phyloP scores from a whole-genome alignment of 2,797 vertebrate species.

The Pempheris klunzingeri region DNA sequence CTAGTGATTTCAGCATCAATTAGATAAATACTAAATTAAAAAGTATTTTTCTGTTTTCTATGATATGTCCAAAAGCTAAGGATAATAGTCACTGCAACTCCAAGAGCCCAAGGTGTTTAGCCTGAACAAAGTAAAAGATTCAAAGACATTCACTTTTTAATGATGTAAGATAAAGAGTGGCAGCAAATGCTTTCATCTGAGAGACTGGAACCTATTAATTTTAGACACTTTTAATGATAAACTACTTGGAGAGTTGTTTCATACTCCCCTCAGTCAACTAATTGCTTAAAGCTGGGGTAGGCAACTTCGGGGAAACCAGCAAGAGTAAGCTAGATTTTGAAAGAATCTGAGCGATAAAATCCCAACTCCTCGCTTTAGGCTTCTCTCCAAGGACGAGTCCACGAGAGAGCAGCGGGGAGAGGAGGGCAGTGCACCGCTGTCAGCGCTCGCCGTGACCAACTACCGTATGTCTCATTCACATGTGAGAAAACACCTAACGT shows the following conservation, averaged over 20 bases:
- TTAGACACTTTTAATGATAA: neutral
- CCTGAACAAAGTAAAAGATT: neutral
- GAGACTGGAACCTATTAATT: neutral
- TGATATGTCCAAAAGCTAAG: neutral
- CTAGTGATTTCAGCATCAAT: neutral
- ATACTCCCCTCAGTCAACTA: neutral
- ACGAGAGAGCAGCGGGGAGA: no score
- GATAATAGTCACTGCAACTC: neutral
- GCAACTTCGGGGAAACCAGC: no score
- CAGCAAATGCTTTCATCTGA: conserved; percentile 7
- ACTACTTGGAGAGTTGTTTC: neutral
- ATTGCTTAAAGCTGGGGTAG: no score
- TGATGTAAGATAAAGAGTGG: neutral
- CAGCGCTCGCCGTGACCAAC: no score
- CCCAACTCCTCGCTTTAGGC: no score
- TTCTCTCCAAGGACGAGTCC: no score
- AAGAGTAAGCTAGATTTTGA: no score
- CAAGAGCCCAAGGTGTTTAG: neutral
- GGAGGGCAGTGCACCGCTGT: no score
- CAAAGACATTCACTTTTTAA: neutral
- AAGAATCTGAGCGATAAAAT: no score
- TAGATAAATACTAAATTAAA: neutral
- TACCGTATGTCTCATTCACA: no score
- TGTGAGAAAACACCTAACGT: no score
- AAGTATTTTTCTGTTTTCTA: neutral